Percentiles rank a stretch among this genome's conserved stretches.
Conservation (phyloP, 2,888 invertebrate species). For the Himalopsyche anomala region DNA sequence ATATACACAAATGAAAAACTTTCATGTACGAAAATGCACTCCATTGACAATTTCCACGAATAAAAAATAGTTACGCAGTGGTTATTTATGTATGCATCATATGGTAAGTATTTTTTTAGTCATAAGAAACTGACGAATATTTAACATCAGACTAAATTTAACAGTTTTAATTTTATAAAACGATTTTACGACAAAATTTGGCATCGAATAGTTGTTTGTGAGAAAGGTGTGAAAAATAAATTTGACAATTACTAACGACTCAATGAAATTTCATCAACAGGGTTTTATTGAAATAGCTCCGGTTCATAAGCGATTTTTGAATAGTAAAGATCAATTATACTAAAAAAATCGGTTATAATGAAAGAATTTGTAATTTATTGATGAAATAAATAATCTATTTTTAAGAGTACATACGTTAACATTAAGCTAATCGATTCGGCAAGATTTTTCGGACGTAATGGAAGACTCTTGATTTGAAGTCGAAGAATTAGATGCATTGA, state of each 20-base stretch:
- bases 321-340: not conserved
- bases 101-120: too few relatives aligned
- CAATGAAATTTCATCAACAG: conserved; percentile 15
- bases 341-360: not conserved
- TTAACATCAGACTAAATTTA: too few relatives aligned
- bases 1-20: not conserved
- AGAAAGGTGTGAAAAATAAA: not conserved
- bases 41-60: too few relatives aligned
- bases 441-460: conserved; percentile 56
- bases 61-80: too few relatives aligned
- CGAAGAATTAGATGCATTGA: conserved; percentile 4
- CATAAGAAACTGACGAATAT: too few relatives aligned
- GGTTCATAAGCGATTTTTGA: too few relatives aligned
- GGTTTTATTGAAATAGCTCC: too few relatives aligned
- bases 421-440: conserved; percentile 16
- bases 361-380: not conserved
- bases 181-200: too few relatives aligned
- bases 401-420: conserved; percentile 15
- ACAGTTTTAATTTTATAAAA: too few relatives aligned
- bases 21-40: not conserved
- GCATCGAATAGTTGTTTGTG: too few relatives aligned
- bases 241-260: not conserved
- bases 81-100: too few relatives aligned
- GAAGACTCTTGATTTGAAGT: conserved; percentile 61
- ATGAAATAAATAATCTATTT: conserved; percentile 5